A percentile compares a stretch with the other conserved stretches of the same genome.
Conservation (phyloP, 2,888 invertebrate genomes). For the Halocaridina rubra region DNA sequence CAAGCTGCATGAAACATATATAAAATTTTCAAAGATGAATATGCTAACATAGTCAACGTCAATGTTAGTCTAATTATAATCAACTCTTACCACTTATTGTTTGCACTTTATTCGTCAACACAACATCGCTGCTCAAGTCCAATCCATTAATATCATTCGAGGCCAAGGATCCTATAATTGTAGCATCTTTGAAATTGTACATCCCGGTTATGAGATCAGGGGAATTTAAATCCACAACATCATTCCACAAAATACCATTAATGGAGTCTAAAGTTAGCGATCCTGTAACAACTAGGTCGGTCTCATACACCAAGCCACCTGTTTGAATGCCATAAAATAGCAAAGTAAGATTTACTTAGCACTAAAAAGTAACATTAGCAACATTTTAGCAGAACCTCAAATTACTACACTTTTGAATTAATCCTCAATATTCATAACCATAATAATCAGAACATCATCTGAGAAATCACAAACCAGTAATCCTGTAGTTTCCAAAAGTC, state of each 20-base stretch:
- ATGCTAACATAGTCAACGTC: too few relatives aligned
- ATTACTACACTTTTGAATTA: background rate
- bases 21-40: too few relatives aligned
- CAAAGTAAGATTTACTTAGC: background rate
- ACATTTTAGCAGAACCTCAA: background rate
- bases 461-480: background rate
- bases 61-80: too few relatives aligned
- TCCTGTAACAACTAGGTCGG: background rate
- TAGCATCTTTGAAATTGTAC: background rate
- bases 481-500: background rate
- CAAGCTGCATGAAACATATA: too few relatives aligned
- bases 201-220: background rate
- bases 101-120: background rate
- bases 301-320: background rate
- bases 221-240: background rate
- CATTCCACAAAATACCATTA: background rate
- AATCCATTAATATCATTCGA: background rate
- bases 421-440: background rate
- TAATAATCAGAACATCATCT: too few relatives aligned
- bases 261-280: background rate
- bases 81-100: background rate
- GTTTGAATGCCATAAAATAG: too few relatives aligned
- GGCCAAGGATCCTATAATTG: background rate
- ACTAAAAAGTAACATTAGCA: too few relatives aligned
- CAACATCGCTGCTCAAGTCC: constrained; percentile 2